Evolutionary conservation across 2,113 vertebrate species (phyloP), one percentile per base, ranked within the genome.

Genomic region (Lagopus leucura): DNA sequence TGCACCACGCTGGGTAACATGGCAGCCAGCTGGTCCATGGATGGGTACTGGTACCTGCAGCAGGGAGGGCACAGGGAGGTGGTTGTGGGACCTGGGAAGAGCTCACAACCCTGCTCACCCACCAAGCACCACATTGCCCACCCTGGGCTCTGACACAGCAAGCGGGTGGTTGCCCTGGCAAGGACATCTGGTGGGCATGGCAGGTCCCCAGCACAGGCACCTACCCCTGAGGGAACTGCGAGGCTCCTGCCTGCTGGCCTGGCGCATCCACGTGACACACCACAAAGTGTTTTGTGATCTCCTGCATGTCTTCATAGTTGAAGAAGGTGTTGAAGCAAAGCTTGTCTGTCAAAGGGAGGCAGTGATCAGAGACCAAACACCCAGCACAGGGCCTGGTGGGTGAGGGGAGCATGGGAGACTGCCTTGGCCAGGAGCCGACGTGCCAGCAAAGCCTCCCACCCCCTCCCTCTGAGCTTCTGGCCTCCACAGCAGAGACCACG

Each of bases 201-300:
- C 0, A 0, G 57, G 72, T 9, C 45, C 67, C 79, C 8, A 5
- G 10, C 40, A 42, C 50, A 60, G 70, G 52, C 63, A 97, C 98
- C 88, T 98, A 99, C 99, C 99, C 99, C 93, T 99, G 99, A 28
- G 99, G 99, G 86, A 99, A 97, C 97, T 99, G 99, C 0, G 99
- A 98, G 3, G 99, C 99, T 94, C 99, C 99, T 11, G 98, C 91
- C 97, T 98, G 98, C 95, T 99, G 99, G 7, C 99, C 99, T 0
- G 99, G 99, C 0, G 99, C 99, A 0, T 99, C 99, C 14, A 99
- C 98, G 0, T 99, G 99, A 93, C 99, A 99, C 71, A 99, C 98
- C 91, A 99, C 99, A 47, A 99, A 99, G 96, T 99, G 99, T 95
- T 99, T 99, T 8, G 99, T 99, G 97, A 99, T 99, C 97, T 99